Base-by-base conservation (phyloP, 2,888 invertebrate species). In the Osmoderma eremita region DNA sequence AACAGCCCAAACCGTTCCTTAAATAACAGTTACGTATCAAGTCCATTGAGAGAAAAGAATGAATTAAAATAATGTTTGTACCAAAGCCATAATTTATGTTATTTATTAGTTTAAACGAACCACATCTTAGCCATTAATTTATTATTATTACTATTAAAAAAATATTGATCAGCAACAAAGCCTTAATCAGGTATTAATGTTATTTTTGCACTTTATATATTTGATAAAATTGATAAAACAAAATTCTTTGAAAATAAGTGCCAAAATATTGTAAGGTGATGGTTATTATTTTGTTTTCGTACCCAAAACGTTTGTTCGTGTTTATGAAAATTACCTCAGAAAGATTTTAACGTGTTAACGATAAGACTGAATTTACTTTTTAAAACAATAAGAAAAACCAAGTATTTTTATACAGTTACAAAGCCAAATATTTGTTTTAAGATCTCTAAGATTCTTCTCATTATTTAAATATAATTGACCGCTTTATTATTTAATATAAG, bases 31-130 rank as follows among this genome's bases (percentile, higher is more conserved):
- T 76, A 75, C 36, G 74, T 78, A 8, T 79, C 79, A 30, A 85
- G 85, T 72, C 84, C 85, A 2, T 76, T 85, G 51, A 81, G 81
- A 71, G 83, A 83, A 72, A 78, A 83, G 67, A 85, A 85, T 30
- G 30, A 30, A 10, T 73, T 81, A 72, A 76, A 39, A 39, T 10
- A n/a, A 18, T 17, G 41, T 45, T 17, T 42, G 12, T 65, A 3
- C 24, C 24, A 24, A 24, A 24, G 24, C 10, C 10, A 4, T 30
- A 30, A 30, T 30, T 22, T 50, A 53, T 53, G 17, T 53, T 53
- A 42, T 18, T n/a, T 41, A 53, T 53, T 53, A 12, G n/a, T 36
- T 53, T 53, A 22, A 53, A 36, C 12, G 3, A 18, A 48, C 17
- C 17, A 48, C 20, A 18, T 48, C 10, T 48, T 48, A 17, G 48